Evolutionary conservation across 2,113 vertebrate genomes (phyloP), one percentile per base, ranked within the genome.

Genomic region (Elanoides forficatus): DNA sequence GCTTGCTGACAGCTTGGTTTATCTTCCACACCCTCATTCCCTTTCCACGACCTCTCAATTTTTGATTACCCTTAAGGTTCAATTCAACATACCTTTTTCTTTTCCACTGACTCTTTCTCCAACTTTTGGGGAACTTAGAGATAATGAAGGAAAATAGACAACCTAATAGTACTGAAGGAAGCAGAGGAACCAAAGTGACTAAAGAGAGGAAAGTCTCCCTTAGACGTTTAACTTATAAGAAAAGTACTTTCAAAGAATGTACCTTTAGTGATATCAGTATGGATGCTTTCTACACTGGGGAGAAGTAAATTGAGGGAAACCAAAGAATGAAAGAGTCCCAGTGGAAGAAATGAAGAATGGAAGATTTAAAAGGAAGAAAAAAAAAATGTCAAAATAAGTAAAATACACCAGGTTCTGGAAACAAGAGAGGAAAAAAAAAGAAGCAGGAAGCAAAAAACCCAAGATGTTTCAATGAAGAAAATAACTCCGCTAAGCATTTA

Each of bases 41-140:
- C 19, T 43, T 56, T 62, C 53, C 36, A 45, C 45, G 36, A 21
- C 22, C 7, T 32, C 56, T 47, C 20, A 66, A 1, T 47, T 60
- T 70, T 29, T 80, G 2, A 53, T 26, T 36, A 52, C 4, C 5
- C 32, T 78, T 53, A 76, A 68, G 25, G 19, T 76, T 90, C 14
- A 50, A 36, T 79, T 59, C 42, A 50, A 19, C 0, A 1, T 18
- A 6, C 18, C 9, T 0, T 0, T 66, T 40, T 36, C 10, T 66
- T 40, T 73, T 30, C n/a, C 23, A 56, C 6, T 55, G 32, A 56
- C 13, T 29, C 36, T n/a, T 81, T 65, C 73, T n/a, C 38, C 15
- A 43, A 7, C 22, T 75, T 79, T 45, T 36, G 10, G 36, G 30
- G 10, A 68, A 71, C 15, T 76, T 50, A 43, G 7, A 59, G 0